Conservation (phyloP, 2,888 invertebrate genomes). For the Ennomos quercinarius region DNA sequence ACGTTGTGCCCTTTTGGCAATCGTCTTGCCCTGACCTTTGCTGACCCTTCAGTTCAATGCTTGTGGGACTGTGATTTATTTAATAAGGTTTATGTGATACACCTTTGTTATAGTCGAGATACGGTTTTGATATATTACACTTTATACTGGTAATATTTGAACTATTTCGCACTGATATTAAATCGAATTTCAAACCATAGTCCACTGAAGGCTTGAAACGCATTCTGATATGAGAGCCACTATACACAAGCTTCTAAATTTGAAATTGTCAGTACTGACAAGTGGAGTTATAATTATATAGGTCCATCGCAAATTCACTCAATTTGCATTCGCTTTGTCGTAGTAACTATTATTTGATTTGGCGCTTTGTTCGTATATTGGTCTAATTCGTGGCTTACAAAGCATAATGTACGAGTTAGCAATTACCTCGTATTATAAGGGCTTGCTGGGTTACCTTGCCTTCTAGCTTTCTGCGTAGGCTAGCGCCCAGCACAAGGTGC, state of each 20-base stretch:
- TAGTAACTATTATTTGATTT: too few species aligned
- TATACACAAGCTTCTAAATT: constrained; percentile 20
- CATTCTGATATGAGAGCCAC: too few species aligned
- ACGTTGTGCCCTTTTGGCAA: constrained; percentile 22
- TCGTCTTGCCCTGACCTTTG: constrained; percentile 27
- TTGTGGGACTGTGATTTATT: constrained; percentile 24
- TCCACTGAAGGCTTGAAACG: too few species aligned
- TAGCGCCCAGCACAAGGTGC: too few species aligned
- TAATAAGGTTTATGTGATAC: constrained; percentile 18
- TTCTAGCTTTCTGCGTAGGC: too few species aligned
- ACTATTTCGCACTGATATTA: not conserved
- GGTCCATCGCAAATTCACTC: constrained; percentile 16
- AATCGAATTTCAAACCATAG: too few species aligned
- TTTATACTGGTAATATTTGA: not conserved
- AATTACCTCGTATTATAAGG: too few species aligned
- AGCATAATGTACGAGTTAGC: not conserved
- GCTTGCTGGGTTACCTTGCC: too few species aligned
- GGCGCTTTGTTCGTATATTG: constrained; percentile 18
- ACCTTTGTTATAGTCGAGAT: constrained; percentile 1
- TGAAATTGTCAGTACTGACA: constrained; percentile 8
- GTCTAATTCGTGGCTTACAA: constrained; percentile 1
- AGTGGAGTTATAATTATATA: constrained; percentile 20
- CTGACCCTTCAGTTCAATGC: constrained; percentile 27
- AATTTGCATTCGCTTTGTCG: constrained; percentile 11
- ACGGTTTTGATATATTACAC: not conserved